A percentile compares a stretch with the other conserved stretches of the same genome.
phyloP scores from a whole-genome alignment of 2,888 invertebrate species.

The Habroteleia sp. region DNA sequence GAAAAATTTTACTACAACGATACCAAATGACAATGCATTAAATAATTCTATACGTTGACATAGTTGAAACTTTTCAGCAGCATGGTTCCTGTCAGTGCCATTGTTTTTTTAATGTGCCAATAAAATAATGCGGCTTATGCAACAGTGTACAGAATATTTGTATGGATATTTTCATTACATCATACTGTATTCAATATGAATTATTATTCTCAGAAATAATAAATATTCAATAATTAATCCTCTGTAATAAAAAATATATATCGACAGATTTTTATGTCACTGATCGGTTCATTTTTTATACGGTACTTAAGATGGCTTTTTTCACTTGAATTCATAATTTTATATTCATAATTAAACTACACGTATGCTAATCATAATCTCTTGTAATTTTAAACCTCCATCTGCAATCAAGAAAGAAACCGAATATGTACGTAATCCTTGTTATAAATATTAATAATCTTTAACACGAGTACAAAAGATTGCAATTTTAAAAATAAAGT shows the following conservation, averaged over 20 bases:
- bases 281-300: slow-evolving; percentile 44
- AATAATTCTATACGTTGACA: too few relatives aligned
- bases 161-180: slow-evolving; percentile 27
- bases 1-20: too few relatives aligned
- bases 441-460: slow-evolving; percentile 46
- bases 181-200: slow-evolving; percentile 25
- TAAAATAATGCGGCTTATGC: too few relatives aligned
- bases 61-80: too few relatives aligned
- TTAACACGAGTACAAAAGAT: slow-evolving; percentile 25
- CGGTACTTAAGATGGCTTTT: slow-evolving; percentile 33
- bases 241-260: slow-evolving; percentile 23
- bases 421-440: slow-evolving; percentile 46
- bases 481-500: too few relatives aligned
- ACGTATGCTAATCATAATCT: slow-evolving; percentile 45
- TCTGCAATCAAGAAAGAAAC: slow-evolving; percentile 26
- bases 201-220: slow-evolving; percentile 32
- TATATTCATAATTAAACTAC: slow-evolving; percentile 55
- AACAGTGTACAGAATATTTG: too few relatives aligned
- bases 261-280: slow-evolving; percentile 34
- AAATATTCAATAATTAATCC: slow-evolving; percentile 53
- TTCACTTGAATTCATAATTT: slow-evolving; percentile 25
- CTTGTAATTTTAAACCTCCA: slow-evolving; percentile 45
- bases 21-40: too few relatives aligned
- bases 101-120: too few relatives aligned
- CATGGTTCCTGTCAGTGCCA: too few relatives aligned